phyloP scores from a whole-genome alignment of 2,888 invertebrate genomes.

The Belgica antarctica region DNA sequence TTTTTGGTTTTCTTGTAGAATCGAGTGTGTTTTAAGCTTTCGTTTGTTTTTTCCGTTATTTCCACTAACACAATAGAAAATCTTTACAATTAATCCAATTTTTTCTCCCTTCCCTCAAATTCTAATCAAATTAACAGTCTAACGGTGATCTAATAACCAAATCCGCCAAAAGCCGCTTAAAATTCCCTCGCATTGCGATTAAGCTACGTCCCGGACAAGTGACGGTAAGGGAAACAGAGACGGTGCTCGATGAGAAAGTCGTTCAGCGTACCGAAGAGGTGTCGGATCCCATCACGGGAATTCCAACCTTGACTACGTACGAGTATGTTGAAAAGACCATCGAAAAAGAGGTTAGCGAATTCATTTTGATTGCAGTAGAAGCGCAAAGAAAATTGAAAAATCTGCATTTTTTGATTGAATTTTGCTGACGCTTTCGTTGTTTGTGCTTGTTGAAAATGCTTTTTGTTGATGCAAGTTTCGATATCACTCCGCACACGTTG shows the following conservation, averaged over 20 bases:
- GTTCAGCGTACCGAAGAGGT: slow-evolving; percentile 84
- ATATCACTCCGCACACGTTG: no score
- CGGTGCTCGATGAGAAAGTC: slow-evolving; percentile 83
- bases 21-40: no score
- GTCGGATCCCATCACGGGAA: slow-evolving; percentile 80
- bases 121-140: slow-evolving; percentile 34
- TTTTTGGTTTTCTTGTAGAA: no score
- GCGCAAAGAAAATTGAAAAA: no score
- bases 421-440: no score
- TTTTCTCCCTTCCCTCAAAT: neutral
- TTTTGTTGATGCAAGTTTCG: no score
- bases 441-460: slow-evolving; percentile 4
- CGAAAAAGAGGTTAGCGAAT: slow-evolving; percentile 83
- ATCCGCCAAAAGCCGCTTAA: slow-evolving; percentile 33
- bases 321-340: slow-evolving; percentile 94
- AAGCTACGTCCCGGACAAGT: slow-evolving; percentile 80
- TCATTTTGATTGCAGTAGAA: no score
- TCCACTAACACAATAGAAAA: slow-evolving; percentile 3
- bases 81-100: slow-evolving; percentile 9
- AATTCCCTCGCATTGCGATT: slow-evolving; percentile 79
- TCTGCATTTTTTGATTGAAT: slow-evolving; percentile 6
- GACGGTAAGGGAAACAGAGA: slow-evolving; percentile 85
- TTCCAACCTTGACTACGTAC: slow-evolving; percentile 82
- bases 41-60: slow-evolving; percentile 26
- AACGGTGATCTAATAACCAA: slow-evolving; percentile 37